Evolutionary conservation across 2,888 invertebrate species (phyloP).

Genomic region (Ichneumon xanthorius): DNA sequence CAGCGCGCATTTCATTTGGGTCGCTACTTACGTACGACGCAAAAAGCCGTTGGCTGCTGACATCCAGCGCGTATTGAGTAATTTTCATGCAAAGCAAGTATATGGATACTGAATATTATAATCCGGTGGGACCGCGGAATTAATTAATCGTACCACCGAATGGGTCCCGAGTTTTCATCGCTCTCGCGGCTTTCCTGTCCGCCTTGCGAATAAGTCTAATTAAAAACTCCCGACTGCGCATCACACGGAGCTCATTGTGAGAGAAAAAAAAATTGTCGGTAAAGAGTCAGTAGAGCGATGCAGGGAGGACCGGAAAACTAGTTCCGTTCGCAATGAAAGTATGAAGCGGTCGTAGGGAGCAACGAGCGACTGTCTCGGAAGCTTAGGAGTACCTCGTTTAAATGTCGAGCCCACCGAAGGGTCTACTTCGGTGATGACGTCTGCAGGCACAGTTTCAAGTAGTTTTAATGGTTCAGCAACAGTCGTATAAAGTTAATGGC

Average conservation of each 20-base stretch:
- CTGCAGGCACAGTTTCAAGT: slow-evolving; percentile 35
- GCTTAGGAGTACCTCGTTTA: slow-evolving; percentile 43
- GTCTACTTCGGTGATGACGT: slow-evolving; percentile 48
- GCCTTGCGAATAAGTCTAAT: slow-evolving; percentile 18
- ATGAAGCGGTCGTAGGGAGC: slow-evolving; percentile 15
- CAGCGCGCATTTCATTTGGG: too few species aligned
- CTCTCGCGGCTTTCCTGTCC: background rate
- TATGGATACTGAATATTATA: slow-evolving; percentile 4
- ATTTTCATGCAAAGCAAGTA: background rate
- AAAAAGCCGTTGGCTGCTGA: too few species aligned
- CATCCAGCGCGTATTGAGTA: background rate
- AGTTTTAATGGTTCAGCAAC: slow-evolving; percentile 26
- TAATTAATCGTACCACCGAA: slow-evolving; percentile 23
- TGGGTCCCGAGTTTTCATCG: background rate
- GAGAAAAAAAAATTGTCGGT: background rate
- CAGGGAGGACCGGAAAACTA: background rate
- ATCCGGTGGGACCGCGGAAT: background rate
- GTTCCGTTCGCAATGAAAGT: slow-evolving; percentile 26
- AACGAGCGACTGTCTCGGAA: background rate
- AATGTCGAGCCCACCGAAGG: slow-evolving; percentile 41
- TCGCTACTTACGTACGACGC: too few species aligned
- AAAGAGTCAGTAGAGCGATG: background rate
- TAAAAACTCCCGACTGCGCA: background rate
- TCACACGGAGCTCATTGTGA: background rate
- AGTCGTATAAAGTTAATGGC: slow-evolving; percentile 10